Conservation (phyloP, 2,797 vertebrate genomes). For the Meda fulgida region DNA sequence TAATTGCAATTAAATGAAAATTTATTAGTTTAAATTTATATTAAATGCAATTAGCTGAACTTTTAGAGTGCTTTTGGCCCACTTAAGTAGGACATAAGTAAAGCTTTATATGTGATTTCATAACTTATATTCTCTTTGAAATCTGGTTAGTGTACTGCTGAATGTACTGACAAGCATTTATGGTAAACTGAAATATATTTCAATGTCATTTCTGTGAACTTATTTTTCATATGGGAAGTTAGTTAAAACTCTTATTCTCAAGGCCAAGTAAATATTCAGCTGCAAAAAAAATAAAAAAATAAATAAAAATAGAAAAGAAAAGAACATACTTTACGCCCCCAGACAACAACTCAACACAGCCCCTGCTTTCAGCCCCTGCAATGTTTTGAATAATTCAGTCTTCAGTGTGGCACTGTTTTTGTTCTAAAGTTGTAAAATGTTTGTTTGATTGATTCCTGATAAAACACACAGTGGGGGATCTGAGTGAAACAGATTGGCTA, state of each 20-base stretch:
- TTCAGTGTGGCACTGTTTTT: not conserved
- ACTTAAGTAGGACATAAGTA: too few relatives aligned
- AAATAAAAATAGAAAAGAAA: rapidly evolving
- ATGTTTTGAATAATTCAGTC: not conserved
- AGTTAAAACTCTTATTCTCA: not conserved
- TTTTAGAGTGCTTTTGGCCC: too few relatives aligned
- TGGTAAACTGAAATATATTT: too few relatives aligned
- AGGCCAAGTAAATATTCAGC: conserved; percentile 3
- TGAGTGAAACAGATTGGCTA: not conserved
- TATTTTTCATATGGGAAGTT: not conserved
- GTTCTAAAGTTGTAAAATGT: conserved; percentile 15
- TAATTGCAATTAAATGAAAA: too few relatives aligned
- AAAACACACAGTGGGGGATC: not conserved
- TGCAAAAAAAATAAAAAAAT: not conserved
- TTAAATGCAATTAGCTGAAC: too few relatives aligned
- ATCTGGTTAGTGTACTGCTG: too few relatives aligned
- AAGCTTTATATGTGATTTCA: too few relatives aligned
- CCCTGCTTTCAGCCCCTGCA: not conserved
- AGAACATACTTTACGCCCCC: not conserved
- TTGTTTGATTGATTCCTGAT: conserved; percentile 21
- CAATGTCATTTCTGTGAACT: not conserved
- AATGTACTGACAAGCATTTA: too few relatives aligned
- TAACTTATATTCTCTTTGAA: too few relatives aligned
- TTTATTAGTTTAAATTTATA: too few relatives aligned
- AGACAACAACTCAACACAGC: not conserved